These are phyloP conservation scores for Parnassius smintheus DNA, from an alignment of 2,888 invertebrate species.

Conservation along the genomic window DNA sequence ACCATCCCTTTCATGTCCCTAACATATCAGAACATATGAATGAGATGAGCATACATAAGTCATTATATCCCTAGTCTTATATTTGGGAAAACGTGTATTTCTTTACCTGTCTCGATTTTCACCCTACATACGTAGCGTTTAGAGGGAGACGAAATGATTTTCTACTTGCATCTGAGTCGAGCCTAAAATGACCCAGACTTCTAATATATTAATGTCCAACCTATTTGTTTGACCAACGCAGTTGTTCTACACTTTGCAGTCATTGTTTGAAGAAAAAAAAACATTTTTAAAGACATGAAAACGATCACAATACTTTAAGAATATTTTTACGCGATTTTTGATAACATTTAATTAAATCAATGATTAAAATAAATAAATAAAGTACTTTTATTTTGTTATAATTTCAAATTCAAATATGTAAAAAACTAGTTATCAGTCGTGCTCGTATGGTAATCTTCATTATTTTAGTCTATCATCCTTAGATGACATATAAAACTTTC, in stretches of 20 bases:
- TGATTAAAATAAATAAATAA: no score
- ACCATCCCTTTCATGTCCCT: constrained; percentile 70
- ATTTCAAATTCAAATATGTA: no score
- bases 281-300: no score
- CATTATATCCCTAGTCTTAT: constrained; percentile 63
- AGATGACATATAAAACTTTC: constrained; percentile 55
- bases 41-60: constrained; percentile 68
- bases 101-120: constrained; percentile 73
- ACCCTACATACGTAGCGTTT: constrained; percentile 46
- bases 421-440: no score
- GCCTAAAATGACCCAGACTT: constrained; percentile 67
- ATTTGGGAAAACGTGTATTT: constrained; percentile 70
- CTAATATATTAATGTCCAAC: constrained; percentile 50
- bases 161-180: constrained; percentile 53
- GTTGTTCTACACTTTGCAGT: constrained; percentile 10
- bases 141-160: constrained; percentile 57
- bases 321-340: no score
- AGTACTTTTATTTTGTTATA: no score
- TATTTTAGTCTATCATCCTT: neutral
- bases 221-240: constrained; percentile 64
- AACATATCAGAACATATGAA: constrained; percentile 72
- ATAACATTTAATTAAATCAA: no score
- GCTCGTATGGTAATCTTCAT: constrained; percentile 15
- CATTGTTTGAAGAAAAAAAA: constrained; percentile 8
- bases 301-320: no score